Evolutionary conservation across 2,888 invertebrate species (phyloP).

Genomic region (Orchesella flavescens): DNA sequence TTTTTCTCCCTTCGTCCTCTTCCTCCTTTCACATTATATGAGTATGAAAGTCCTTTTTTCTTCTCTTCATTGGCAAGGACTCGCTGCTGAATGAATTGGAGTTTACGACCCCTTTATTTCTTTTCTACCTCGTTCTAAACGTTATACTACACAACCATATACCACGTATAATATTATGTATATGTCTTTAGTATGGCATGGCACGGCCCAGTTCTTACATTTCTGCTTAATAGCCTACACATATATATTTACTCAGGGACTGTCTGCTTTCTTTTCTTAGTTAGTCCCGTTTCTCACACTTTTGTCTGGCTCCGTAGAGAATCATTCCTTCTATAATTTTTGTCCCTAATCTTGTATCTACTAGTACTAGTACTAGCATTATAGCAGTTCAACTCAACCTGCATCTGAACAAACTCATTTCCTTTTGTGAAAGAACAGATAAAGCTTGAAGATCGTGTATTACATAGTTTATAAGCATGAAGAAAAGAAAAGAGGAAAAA

Average conservation of each 20-base stretch:
- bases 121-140: not conserved
- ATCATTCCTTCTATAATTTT: slow-evolving; percentile 19
- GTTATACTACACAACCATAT: not conserved
- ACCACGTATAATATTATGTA: no score
- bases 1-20: slow-evolving; percentile 36
- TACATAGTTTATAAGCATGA: slow-evolving; percentile 30
- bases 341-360: slow-evolving; percentile 33
- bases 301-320: slow-evolving; percentile 22
- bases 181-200: no score
- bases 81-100: slow-evolving; percentile 48
- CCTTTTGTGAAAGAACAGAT: no score
- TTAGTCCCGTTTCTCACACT: slow-evolving; percentile 34
- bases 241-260: no score
- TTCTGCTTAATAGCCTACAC: no score
- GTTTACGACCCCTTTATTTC: slow-evolving; percentile 54
- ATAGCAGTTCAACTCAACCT: no score
- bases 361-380: no score
- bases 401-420: no score
- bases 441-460: slow-evolving; percentile 7
- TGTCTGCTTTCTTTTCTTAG: not conserved
- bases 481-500: slow-evolving; percentile 1
- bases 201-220: no score
- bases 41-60: slow-evolving; percentile 32
- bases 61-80: slow-evolving; percentile 44
- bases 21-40: slow-evolving; percentile 33